Evolutionary conservation across 2,797 vertebrate genomes (phyloP).

Genomic region (Arctocebus calabarensis): DNA sequence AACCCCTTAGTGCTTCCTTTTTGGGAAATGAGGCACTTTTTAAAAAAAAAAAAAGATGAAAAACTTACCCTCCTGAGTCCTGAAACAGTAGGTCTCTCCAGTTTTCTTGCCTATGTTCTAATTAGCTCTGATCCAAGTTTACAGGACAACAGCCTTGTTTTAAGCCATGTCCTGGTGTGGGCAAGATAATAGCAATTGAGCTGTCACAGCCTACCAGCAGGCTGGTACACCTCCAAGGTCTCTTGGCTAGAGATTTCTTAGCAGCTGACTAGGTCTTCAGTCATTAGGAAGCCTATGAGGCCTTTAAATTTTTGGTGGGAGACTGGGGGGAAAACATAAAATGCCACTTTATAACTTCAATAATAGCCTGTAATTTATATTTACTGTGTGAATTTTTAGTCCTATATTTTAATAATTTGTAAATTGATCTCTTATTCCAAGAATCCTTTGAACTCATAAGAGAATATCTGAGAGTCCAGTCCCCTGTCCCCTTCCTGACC

Average conservation of each 20-base stretch:
- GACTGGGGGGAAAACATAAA: constrained; percentile 65
- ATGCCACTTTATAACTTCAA: constrained; percentile 83
- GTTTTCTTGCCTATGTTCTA: constrained; percentile 60
- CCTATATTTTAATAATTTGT: constrained; percentile 84
- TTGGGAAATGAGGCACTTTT: constrained; percentile 77
- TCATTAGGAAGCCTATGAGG: constrained; percentile 68
- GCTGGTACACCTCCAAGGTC: constrained; percentile 49
- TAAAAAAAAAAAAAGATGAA: background rate
- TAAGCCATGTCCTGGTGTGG: constrained; percentile 73
- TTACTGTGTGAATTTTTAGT: constrained; percentile 83
- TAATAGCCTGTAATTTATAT: constrained; percentile 83
- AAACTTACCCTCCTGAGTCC: constrained; percentile 70
- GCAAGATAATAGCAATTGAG: constrained; percentile 66
- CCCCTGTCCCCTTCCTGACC: constrained; percentile 34
- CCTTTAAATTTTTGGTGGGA: constrained; percentile 76
- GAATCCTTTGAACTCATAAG: constrained; percentile 68
- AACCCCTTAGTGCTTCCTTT: constrained; percentile 77
- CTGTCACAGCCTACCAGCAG: constrained; percentile 61
- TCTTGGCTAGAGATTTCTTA: constrained; percentile 56
- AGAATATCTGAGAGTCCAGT: constrained; percentile 61
- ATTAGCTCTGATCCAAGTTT: constrained; percentile 69
- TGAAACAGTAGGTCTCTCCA: constrained; percentile 68
- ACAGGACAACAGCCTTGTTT: constrained; percentile 68
- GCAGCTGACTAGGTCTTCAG: constrained; percentile 62
- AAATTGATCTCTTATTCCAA: constrained; percentile 78